These are phyloP conservation scores for Romanomermis culicivorax DNA, from an alignment of 2,888 invertebrate species.

Conservation along the genomic window DNA sequence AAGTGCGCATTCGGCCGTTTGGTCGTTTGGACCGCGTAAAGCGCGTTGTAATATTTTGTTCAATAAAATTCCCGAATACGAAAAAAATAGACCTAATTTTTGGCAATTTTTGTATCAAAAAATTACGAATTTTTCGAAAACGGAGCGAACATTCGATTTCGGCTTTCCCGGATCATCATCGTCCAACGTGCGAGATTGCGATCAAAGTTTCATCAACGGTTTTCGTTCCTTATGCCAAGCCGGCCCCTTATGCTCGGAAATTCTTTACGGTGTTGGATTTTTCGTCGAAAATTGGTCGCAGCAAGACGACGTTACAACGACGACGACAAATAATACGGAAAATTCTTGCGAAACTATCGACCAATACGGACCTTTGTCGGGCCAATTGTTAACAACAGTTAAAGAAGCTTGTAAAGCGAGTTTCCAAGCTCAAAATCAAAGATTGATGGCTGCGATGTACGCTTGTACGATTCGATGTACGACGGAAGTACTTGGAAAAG, in stretches of 20 bases:
- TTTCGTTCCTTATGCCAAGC: conserved; percentile 45
- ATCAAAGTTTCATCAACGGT: conserved; percentile 55
- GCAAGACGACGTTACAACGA: background rate
- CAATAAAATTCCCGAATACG: conserved; percentile 45
- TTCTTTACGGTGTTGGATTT: conserved; percentile 82
- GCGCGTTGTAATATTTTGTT: conserved; percentile 72
- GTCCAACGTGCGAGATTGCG: conserved; percentile 30
- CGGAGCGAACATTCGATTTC: too few relatives aligned
- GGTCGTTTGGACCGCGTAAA: conserved; percentile 73
- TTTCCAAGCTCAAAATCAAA: conserved; percentile 65
- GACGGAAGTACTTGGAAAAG: conserved; percentile 63
- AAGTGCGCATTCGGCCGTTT: too few relatives aligned
- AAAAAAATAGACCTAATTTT: conserved; percentile 15
- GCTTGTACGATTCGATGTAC: conserved; percentile 57
- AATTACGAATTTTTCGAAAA: too few relatives aligned
- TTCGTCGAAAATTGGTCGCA: conserved; percentile 57
- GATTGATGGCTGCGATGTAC: conserved; percentile 88
- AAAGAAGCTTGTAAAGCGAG: conserved; percentile 69
- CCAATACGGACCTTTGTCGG: conserved; percentile 36
- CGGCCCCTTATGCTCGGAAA: conserved; percentile 89
- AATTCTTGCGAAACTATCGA: background rate
- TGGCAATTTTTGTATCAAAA: conserved; percentile 3
- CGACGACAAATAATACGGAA: background rate
- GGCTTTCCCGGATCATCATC: background rate
- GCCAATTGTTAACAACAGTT: conserved; percentile 71